Conservation (phyloP, 2,113 vertebrate genomes). For the Tetrax tetrax region DNA sequence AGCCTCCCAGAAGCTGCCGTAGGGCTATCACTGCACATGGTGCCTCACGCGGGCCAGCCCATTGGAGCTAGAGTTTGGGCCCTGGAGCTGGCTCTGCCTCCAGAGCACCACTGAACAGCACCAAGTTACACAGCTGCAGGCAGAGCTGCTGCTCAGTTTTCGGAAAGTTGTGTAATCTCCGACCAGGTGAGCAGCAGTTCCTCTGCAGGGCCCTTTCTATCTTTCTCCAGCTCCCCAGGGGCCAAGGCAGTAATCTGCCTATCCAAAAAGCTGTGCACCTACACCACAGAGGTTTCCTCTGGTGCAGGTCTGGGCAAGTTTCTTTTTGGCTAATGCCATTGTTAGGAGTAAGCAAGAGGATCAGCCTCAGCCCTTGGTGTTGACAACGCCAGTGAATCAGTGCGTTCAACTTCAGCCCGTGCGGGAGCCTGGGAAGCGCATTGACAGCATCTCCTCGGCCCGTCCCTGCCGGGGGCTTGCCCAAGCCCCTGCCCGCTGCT, state of each 20-base stretch:
- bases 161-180: accelerated
- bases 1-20: not conserved
- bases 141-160: not conserved
- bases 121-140: accelerated
- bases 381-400: not conserved
- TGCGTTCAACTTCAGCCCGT: not conserved
- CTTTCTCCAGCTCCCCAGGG: not conserved
- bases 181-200: not conserved
- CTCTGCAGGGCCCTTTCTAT: not conserved
- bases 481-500: not conserved
- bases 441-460: not conserved
- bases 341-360: not conserved
- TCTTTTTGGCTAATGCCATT: not conserved
- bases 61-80: not conserved
- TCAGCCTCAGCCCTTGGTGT: not conserved
- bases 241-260: not conserved
- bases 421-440: not conserved
- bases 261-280: not conserved
- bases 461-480: not conserved
- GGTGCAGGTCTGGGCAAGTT: not conserved
- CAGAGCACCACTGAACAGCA: not conserved
- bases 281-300: not conserved
- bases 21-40: not conserved
- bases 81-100: not conserved
- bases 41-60: not conserved